Base-by-base conservation (phyloP, 2,888 invertebrate genomes). In the Tetragonula carbonaria region DNA sequence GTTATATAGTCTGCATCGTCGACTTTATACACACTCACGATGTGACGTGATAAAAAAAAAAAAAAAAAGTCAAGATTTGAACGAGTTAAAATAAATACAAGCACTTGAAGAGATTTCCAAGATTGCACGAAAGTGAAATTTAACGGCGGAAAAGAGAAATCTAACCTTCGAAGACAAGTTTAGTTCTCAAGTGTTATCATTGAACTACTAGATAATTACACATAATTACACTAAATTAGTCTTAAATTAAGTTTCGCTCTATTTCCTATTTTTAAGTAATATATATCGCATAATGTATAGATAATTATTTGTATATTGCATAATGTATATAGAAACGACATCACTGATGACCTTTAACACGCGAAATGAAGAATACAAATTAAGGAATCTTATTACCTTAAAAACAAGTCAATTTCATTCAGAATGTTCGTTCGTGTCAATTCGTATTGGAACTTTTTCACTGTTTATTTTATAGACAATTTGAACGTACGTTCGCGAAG, bases 21-120 rank as follows among this genome's bases (percentile, higher is more conserved):
- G 50, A 57, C 81, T 85, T 86, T 87, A 55, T 71, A 55, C 50
- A 13, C 33, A 72, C 59, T 65, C 50, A 70, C 65, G 63, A n/a
- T 28, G 16, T 80, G 82, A 80, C 80, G 73, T 73, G 74, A 57
- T 13, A 14, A 63, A 51, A 63, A 57, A 16, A 66, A 57, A 16
- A 66, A 28, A 45, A 66, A 73, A 14, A 45, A 45, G 33, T 33
- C 33, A 5, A 38, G 38, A 38, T 0, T 38, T 6, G 6, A 38
- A 8, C 45, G 45, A 45, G 45, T 45, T 11, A 45, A 45, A 45
- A 45, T 2, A 45, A 45, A 45, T 45, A 45, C 45, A 8, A 45
- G 45, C 45, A 45, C 2, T 45, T 45, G 45, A 45, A 45, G n/a
- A 66, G 57, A 80, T 85, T 84, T 77, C 33, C 70, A 74, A 67